Percentiles rank a stretch among this genome's conserved stretches.
phyloP scores from a whole-genome alignment of 2,888 invertebrate genomes.

The Phoenoteleia sp. region DNA sequence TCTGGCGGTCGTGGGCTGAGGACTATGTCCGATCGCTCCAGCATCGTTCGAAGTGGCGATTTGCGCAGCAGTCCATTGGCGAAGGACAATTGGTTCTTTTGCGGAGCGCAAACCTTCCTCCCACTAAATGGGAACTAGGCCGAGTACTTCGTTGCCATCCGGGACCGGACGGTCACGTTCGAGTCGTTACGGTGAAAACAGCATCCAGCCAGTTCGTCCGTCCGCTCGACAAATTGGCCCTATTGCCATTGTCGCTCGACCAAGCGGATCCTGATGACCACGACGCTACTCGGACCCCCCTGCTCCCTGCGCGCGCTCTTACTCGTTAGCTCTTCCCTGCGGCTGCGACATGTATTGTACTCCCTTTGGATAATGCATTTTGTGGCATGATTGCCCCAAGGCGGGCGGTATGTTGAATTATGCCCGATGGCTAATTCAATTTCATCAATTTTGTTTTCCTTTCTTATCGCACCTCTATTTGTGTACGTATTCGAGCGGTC shows the following conservation, averaged over 20 bases:
- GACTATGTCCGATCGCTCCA: neutral
- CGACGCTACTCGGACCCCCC: too few species aligned
- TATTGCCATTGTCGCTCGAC: constrained; percentile 9
- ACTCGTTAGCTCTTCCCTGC: too few species aligned
- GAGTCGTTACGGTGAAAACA: neutral
- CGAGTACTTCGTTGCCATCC: neutral
- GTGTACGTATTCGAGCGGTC: too few species aligned
- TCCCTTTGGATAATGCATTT: too few species aligned
- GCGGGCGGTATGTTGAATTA: too few species aligned
- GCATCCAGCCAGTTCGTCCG: neutral
- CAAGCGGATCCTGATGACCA: too few species aligned
- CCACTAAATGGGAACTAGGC: constrained; percentile 20
- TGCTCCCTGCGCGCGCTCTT: too few species aligned
- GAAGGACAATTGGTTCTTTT: neutral
- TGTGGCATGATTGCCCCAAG: too few species aligned
- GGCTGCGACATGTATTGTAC: too few species aligned
- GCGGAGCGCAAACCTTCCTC: neutral
- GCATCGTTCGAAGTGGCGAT: constrained; percentile 15
- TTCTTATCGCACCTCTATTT: too few species aligned
- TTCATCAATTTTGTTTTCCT: too few species aligned
- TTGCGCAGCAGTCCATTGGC: neutral
- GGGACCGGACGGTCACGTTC: constrained; percentile 2
- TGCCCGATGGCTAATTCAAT: too few species aligned
- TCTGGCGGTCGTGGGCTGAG: neutral
- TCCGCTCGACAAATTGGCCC: constrained; percentile 6